Base-by-base conservation (phyloP, 1,140 invertebrate species). In the Helicoverpa armigera region DNA sequence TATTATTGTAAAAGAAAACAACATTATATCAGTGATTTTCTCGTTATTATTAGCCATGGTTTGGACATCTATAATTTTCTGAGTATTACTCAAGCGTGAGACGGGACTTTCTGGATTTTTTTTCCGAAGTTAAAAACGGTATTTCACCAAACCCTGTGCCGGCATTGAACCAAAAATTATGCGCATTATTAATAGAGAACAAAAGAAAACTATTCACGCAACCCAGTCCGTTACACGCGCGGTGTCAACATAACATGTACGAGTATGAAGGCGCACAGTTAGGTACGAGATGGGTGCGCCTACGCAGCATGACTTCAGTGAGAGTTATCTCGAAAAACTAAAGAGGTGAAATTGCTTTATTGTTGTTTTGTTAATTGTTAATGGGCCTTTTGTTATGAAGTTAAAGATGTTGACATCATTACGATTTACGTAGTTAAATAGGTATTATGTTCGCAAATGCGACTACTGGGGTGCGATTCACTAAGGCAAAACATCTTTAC, bases 121-220 rank as follows among this genome's bases (percentile, higher is more conserved):
- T 61, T 18, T 2, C 13, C 53, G 14, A 43, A 43, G 5, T 63
- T 43, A 50, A 4, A 48, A 50, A 18, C 43, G 35, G 35, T 48
- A 16, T 48, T 50, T 50, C 16, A 51, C 67, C 11, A 70, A 70
- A 53, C 3, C 16, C 69, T 61, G 29, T 31, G 3, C 69, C 5
- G 50, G 48, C 69, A 43, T 31, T 72, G 69, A 72, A 72, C 69
- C 23, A 53, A 51, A 72, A 72, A 72, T 31, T 72, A 72, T 72
- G 69, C 50, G 69, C 69, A 72, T 72, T 31, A 23, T 14, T 70
- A 54, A 13, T 13, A 72, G 14, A 72, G 35, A 14, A 69, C 65
- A 50, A 69, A 72, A 72, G 69, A 72, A 72, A 72, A 72, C 31
- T 72, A 72, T 72, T 29, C 69, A 72, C 69, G 69, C 69, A 72